Evolutionary conservation across 2,113 vertebrate genomes (phyloP).

Genomic region (Cyanoliseus patagonus): DNA sequence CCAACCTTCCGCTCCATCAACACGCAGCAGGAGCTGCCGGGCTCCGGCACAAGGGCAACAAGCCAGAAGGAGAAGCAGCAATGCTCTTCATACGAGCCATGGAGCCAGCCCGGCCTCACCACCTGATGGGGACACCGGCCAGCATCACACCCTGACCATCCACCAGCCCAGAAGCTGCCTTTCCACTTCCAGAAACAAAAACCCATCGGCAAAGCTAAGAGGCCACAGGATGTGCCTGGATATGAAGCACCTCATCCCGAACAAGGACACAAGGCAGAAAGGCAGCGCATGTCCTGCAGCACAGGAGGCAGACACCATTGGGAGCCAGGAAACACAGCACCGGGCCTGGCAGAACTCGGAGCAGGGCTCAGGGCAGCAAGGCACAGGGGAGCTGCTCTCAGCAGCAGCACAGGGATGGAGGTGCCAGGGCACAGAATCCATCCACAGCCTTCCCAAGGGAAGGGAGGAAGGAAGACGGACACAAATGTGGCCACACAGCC

Average conservation of each 20-base stretch:
- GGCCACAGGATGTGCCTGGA: neutral
- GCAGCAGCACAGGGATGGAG: neutral
- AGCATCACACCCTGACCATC: neutral
- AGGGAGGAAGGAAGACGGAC: neutral
- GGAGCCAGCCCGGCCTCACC: neutral
- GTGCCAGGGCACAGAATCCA: neutral
- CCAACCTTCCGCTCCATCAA: neutral
- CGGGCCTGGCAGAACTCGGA: fast-evolving
- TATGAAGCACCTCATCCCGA: neutral
- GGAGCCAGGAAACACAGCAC: neutral
- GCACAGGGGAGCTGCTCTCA: neutral
- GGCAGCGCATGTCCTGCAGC: fast-evolving
- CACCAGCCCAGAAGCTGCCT: neutral
- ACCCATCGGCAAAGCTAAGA: neutral
- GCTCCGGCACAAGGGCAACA: fast-evolving
- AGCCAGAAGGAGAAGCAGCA: neutral
- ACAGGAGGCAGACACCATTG: neutral
- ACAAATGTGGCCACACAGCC: neutral
- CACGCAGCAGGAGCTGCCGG: neutral
- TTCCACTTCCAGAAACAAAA: neutral
- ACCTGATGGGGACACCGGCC: fast-evolving
- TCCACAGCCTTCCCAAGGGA: fast-evolving
- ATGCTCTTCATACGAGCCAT: fast-evolving
- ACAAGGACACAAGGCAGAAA: neutral
- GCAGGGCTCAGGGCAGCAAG: neutral